Evolutionary conservation across 2,888 invertebrate genomes (phyloP), one percentile per base, ranked within the genome.

Genomic region (Lomographa bimaculata): DNA sequence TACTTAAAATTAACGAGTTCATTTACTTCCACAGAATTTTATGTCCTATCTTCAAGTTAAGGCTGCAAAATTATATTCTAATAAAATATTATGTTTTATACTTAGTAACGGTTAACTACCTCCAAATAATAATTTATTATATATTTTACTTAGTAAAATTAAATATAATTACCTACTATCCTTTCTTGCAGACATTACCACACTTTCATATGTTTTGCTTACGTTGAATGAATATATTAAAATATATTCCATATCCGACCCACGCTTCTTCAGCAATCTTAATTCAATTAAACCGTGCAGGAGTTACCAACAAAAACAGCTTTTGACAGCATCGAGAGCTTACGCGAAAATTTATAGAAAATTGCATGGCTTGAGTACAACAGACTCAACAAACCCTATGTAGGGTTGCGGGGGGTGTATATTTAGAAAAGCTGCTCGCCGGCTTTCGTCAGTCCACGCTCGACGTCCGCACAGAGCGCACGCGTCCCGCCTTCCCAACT

Each of bases 271-370:
- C 50, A 48, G 64, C 29, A 25, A 10, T 11, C 27, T 68, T 78
- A 79, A 84, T 87, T 84, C 73, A 84, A 85, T 86, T 84, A 85
- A 67, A 52, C 50, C 61, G 60, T 64, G 70, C 68, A 42, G 68
- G 63, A 64, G 64, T 71, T 69, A 67, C 63, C 61, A 61, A 64
- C 68, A 77, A 81, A 82, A 85, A 87, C 84, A 82, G 79, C 80
- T 83, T 86, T 84, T 84, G 86, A 85, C 85, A 84, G 83, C 78
- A 80, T 81, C 73, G 71, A 41, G 72, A 76, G 86, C 82, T 86
- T 82, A 80, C 72, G 79, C 76, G 85, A 85, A 84, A 85, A 83
- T 87, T 84, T 85, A 86, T 86, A 82, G 86, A 86, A 86, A 86
- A 86, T 84, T 85, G 85, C 83, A 86, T 78, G 79, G 71, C 67